phyloP scores from a whole-genome alignment of 2,797 vertebrate species.

The Melopsittacus undulatus region DNA sequence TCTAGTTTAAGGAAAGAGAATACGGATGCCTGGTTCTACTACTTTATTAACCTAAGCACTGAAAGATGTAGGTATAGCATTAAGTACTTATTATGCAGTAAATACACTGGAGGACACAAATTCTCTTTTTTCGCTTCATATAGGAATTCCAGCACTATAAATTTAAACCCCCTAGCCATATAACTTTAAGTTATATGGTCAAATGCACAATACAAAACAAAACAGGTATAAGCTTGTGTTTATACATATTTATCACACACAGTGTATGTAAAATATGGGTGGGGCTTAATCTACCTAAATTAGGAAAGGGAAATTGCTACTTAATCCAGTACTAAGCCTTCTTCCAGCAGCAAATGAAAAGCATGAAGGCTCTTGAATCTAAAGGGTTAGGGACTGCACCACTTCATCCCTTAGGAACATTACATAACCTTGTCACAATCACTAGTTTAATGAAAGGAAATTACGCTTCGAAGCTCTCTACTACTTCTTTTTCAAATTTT shows the following conservation, averaged over 20 bases:
- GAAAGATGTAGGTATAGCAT: not conserved
- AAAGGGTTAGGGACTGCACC: constrained; percentile 73
- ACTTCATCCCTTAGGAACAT: constrained; percentile 76
- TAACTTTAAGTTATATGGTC: not conserved
- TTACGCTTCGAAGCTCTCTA: constrained; percentile 69
- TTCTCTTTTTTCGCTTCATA: not conserved
- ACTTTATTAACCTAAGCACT: not conserved
- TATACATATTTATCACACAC: not conserved
- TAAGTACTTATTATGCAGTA: not conserved
- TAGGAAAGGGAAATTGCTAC: constrained; percentile 71
- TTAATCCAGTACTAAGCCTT: constrained; percentile 79
- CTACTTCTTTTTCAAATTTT: constrained; percentile 73
- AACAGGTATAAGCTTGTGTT: not conserved
- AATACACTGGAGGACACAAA: not conserved
- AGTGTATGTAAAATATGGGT: constrained; percentile 53
- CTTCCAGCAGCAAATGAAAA: constrained; percentile 78
- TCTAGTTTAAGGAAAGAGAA: not conserved
- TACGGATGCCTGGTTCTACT: not conserved
- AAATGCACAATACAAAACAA: not conserved
- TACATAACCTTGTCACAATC: constrained; percentile 79
- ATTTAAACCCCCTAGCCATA: not conserved
- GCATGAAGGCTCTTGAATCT: constrained; percentile 77
- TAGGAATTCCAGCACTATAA: not conserved
- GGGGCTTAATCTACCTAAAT: constrained; percentile 76
- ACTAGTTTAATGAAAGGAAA: constrained; percentile 76